phyloP scores from a whole-genome alignment of 2,888 invertebrate species.

The Schizaphis graminum region DNA sequence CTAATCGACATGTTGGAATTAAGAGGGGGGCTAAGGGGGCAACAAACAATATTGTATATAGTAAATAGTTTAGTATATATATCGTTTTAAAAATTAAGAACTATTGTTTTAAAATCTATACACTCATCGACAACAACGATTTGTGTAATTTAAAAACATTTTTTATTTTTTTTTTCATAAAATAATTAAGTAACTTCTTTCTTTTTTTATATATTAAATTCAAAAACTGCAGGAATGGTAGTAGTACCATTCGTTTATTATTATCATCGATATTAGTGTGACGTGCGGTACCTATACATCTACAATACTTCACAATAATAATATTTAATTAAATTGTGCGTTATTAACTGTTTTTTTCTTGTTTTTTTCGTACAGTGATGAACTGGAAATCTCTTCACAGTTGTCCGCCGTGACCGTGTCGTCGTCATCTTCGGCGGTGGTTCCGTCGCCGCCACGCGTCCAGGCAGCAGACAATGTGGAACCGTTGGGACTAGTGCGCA shows the following conservation, averaged over 20 bases:
- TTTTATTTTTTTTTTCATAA: not conserved
- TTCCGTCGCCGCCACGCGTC: not conserved
- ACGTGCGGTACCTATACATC: not conserved
- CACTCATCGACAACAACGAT: not conserved
- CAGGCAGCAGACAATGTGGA: not conserved
- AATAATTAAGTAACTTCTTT: not conserved
- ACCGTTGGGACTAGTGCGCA: conserved; percentile 51
- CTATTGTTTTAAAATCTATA: not conserved
- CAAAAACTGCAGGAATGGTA: not conserved
- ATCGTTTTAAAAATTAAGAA: not conserved
- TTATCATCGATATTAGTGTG: not conserved
- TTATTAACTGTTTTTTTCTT: not conserved
- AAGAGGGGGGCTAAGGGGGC: not conserved
- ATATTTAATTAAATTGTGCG: too few species aligned
- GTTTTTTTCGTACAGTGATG: not conserved
- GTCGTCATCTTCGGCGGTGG: not conserved
- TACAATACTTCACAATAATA: not conserved
- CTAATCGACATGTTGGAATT: not conserved
- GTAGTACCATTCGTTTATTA: not conserved
- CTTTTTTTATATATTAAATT: too few species aligned
- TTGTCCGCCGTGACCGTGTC: conserved; percentile 17
- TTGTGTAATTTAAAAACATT: not conserved
- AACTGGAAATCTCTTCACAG: conserved; percentile 40
- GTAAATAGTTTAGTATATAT: too few species aligned
- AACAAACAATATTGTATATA: not conserved